A percentile compares a stretch with the other conserved stretches of the same genome.
These are phyloP conservation scores for Ferrisia virgata DNA, from an alignment of 2,888 invertebrate species.

Conservation along the genomic window DNA sequence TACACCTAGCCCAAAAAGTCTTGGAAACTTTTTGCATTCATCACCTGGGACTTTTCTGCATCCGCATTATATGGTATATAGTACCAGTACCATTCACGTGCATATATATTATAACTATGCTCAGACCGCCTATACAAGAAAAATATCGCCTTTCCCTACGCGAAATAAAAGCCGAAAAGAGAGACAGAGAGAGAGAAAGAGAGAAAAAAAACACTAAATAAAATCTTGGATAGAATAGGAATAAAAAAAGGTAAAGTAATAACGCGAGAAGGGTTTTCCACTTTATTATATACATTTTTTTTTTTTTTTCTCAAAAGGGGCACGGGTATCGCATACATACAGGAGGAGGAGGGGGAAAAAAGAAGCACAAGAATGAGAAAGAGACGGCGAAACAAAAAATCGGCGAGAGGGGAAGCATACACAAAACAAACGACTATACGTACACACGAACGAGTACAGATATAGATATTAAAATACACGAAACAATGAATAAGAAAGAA, in stretches of 20 bases:
- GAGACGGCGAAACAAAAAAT: background rate
- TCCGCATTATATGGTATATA: background rate
- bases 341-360: background rate
- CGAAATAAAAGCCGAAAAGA: background rate
- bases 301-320: too few species aligned
- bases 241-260: background rate
- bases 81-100: too few species aligned
- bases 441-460: background rate
- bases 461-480: background rate
- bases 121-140: background rate
- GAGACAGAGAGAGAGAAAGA: background rate
- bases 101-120: background rate
- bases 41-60: background rate
- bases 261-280: background rate
- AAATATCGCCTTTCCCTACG: background rate
- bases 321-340: background rate
- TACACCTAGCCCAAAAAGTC: background rate
- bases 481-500: constrained; percentile 20
- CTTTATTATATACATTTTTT: too few species aligned
- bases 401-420: background rate
- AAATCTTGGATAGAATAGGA: background rate
- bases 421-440: background rate
- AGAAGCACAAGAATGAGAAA: background rate
- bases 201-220: background rate
- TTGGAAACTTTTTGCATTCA: constrained; percentile 11